Conservation (phyloP, 2,797 vertebrate genomes). For the Sibirionetta formosa region DNA sequence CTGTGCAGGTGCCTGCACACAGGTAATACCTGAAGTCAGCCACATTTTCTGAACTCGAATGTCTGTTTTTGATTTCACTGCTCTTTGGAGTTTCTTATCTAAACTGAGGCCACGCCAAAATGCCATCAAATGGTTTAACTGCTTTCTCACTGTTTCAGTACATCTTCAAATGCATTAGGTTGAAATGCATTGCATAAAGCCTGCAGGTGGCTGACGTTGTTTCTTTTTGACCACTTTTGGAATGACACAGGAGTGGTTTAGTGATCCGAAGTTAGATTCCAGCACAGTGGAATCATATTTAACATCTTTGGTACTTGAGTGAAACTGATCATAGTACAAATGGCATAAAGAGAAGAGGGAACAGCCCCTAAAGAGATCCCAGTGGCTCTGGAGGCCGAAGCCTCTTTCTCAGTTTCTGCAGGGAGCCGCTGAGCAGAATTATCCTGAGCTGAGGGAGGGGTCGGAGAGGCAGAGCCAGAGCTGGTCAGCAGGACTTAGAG, state of each 20-base stretch:
- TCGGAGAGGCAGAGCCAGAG: neutral
- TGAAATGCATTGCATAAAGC: neutral
- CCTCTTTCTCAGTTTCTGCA: neutral
- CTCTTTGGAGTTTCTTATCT: neutral
- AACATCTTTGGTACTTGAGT: neutral
- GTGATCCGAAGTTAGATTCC: neutral
- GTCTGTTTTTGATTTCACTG: neutral
- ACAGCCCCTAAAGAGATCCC: neutral
- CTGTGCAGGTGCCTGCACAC: neutral
- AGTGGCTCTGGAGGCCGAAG: neutral
- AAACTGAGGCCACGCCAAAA: neutral
- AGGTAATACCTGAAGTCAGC: neutral
- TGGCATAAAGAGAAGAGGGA: neutral
- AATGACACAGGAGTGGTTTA: neutral
- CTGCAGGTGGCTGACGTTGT: neutral
- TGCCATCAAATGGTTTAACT: neutral
- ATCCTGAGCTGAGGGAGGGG: too few species aligned
- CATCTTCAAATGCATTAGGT: neutral
- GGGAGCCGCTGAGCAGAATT: neutral
- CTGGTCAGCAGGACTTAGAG: neutral
- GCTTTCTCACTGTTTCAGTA: neutral
- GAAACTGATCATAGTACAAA: neutral
- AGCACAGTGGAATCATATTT: rapidly evolving
- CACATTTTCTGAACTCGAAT: neutral
- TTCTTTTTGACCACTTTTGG: neutral